These are phyloP conservation scores for Andricus quercusramuli DNA, from an alignment of 2,888 invertebrate species.

Conservation along the genomic window DNA sequence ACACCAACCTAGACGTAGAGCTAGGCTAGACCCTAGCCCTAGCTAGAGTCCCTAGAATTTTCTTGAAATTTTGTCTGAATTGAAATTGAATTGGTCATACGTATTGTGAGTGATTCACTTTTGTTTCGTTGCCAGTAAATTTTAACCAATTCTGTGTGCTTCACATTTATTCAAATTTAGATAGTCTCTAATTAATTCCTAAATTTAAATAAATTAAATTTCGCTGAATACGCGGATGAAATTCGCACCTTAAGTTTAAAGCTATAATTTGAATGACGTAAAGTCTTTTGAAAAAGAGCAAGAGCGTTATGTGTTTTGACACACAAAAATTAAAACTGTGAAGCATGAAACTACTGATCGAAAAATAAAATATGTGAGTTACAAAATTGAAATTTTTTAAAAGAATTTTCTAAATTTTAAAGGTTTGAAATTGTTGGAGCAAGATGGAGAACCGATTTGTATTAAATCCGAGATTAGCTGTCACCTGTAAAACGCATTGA, in stretches of 20 bases:
- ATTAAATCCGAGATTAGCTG: slow-evolving; percentile 37
- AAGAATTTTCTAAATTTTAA: background rate
- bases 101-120: background rate
- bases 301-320: no score
- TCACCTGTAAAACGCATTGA: slow-evolving; percentile 28
- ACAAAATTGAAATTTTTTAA: background rate
- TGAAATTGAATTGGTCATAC: no score
- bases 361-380: background rate
- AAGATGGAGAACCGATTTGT: background rate
- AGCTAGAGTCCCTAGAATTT: no score
- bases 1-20: no score
- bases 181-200: background rate
- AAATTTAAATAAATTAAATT: background rate
- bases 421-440: background rate
- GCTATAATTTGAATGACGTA: background rate
- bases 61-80: no score
- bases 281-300: no score
- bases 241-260: background rate
- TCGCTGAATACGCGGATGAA: background rate
- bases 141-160: background rate
- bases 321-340: no score
- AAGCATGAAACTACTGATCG: background rate
- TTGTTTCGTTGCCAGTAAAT: background rate
- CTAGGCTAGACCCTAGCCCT: no score
- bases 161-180: background rate